These are phyloP conservation scores for Muscidifurax raptorellus DNA, from an alignment of 1,140 invertebrate species.

Conservation along the genomic window DNA sequence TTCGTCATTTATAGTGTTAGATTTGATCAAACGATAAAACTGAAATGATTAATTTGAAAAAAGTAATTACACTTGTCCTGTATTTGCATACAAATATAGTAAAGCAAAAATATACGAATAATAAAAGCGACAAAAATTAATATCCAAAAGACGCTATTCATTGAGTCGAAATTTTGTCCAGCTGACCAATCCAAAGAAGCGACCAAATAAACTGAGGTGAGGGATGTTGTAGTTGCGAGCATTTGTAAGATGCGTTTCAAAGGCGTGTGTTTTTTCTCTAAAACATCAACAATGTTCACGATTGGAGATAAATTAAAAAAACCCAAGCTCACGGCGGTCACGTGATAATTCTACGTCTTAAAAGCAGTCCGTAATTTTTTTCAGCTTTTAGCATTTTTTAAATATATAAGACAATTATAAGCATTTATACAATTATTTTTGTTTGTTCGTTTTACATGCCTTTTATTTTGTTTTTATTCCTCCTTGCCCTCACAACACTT, in stretches of 20 bases:
- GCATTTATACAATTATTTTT: constrained; percentile 53
- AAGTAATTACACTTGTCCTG: not conserved
- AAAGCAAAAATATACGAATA: not conserved
- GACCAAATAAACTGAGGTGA: constrained; percentile 73
- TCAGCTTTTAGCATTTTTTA: constrained; percentile 21
- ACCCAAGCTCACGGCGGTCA: constrained; percentile 60
- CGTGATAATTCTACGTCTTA: constrained; percentile 67
- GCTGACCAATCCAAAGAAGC: constrained; percentile 76
- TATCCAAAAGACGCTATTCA: constrained; percentile 52
- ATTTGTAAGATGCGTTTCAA: constrained; percentile 66
- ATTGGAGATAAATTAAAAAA: constrained; percentile 51
- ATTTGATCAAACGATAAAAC: not conserved
- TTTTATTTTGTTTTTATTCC: constrained; percentile 31
- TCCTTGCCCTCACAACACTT: constrained; percentile 15
- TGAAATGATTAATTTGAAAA: not conserved
- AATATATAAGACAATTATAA: not conserved
- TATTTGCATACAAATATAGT: no score
- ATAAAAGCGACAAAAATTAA: constrained; percentile 42
- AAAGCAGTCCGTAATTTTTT: constrained; percentile 28
- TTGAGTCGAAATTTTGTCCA: constrained; percentile 71
- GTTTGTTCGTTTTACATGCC: constrained; percentile 47
- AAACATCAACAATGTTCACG: constrained; percentile 42
- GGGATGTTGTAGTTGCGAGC: constrained; percentile 69
- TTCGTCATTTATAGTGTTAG: constrained; percentile 41
- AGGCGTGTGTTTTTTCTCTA: constrained; percentile 60